Percentiles rank a stretch among this genome's conserved stretches.
phyloP scores from a whole-genome alignment of 2,113 vertebrate species.

The Pseudorhombus dupliciocellatus region DNA sequence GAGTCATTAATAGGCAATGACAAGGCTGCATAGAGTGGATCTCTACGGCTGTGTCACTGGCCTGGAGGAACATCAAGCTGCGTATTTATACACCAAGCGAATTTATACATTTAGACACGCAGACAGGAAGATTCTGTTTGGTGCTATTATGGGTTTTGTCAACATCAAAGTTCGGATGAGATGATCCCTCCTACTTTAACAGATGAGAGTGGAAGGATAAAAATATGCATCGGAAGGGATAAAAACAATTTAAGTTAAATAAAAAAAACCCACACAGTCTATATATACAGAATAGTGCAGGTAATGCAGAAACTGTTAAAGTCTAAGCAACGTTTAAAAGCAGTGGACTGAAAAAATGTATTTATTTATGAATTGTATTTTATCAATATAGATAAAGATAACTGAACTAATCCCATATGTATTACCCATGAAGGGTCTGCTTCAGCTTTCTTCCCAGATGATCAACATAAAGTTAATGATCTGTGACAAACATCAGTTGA shows the following conservation, averaged over 20 bases:
- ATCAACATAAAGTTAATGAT: background rate
- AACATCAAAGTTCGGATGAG: constrained; percentile 25
- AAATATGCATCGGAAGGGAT: too few relatives aligned
- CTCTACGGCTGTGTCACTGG: constrained; percentile 40
- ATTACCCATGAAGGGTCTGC: background rate
- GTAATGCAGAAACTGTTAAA: too few relatives aligned
- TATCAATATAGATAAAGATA: background rate
- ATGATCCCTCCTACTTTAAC: constrained; percentile 22
- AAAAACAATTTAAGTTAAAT: too few relatives aligned
- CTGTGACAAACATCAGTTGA: background rate
- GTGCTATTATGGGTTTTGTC: constrained; percentile 39
- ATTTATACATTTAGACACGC: constrained; percentile 45
- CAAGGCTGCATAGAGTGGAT: constrained; percentile 51
- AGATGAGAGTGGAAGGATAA: constrained; percentile 8
- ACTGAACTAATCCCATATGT: background rate
- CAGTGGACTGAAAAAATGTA: too few relatives aligned
- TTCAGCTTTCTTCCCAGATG: too few relatives aligned
- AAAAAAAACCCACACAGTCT: too few relatives aligned
- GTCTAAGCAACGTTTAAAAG: too few relatives aligned
- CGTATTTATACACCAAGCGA: constrained; percentile 35
- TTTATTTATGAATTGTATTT: background rate
- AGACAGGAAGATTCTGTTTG: constrained; percentile 39
- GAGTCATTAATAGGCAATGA: constrained; percentile 68
- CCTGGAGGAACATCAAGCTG: constrained; percentile 58
- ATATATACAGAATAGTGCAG: too few relatives aligned